Conservation (phyloP, 1,140 invertebrate species). For the Lutraria rhynchaena region DNA sequence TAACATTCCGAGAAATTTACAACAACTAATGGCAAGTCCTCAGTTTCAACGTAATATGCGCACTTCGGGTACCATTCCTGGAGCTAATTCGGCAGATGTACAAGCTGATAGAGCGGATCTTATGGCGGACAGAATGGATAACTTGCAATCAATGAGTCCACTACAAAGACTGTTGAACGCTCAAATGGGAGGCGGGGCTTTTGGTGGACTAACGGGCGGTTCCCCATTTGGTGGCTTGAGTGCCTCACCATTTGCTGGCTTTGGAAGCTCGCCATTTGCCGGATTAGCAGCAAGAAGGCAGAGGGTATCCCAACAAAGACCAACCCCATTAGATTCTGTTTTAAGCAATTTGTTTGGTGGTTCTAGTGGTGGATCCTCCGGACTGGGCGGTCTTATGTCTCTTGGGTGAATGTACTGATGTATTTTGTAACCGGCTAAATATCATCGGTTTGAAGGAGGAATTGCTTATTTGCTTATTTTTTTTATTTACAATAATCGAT, state of each 20-base stretch:
- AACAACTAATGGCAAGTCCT: neutral
- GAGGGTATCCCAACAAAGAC: no score
- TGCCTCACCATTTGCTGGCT: neutral
- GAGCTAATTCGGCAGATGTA: conserved; percentile 2
- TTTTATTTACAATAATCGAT: no score
- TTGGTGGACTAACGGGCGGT: neutral
- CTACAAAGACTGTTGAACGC: neutral
- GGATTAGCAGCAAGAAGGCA: no score
- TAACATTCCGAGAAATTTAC: conserved; percentile 15
- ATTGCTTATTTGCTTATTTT: no score
- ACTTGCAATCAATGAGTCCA: conserved; percentile 10
- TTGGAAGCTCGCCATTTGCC: no score
- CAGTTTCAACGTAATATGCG: conserved; percentile 1
- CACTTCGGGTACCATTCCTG: neutral
- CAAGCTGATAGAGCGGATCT: conserved; percentile 1
- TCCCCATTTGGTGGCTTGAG: neutral
- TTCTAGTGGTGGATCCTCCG: no score
- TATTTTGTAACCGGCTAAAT: no score
- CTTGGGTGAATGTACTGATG: no score
- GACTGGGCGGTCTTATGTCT: no score
- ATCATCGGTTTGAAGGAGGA: no score
- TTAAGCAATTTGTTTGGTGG: no score
- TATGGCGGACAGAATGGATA: conserved; percentile 18
- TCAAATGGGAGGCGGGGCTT: neutral
- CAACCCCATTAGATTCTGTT: no score